These are phyloP conservation scores for Ichneumon xanthorius DNA, from an alignment of 2,888 invertebrate genomes.

Conservation along the genomic window DNA sequence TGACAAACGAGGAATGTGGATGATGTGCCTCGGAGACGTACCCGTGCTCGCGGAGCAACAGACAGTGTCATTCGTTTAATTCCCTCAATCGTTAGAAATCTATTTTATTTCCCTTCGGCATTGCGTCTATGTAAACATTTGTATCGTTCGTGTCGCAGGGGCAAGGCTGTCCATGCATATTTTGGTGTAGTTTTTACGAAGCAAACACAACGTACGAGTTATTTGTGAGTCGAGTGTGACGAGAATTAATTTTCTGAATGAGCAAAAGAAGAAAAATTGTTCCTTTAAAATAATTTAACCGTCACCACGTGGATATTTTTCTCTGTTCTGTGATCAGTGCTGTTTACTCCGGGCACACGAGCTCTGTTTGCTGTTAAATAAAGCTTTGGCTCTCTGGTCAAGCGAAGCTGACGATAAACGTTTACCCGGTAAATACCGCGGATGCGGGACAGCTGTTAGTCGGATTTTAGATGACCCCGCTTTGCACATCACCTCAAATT, in stretches of 20 bases:
- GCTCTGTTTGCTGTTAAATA: conserved; percentile 74
- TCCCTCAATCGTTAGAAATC: conserved; percentile 70
- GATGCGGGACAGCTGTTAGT: conserved; percentile 64
- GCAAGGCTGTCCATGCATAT: not conserved
- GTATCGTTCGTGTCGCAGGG: not conserved
- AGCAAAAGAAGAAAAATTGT: not conserved
- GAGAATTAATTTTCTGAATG: conserved; percentile 16
- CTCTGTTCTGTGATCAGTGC: conserved; percentile 33
- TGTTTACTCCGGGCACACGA: conserved; percentile 52
- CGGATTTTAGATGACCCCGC: conserved; percentile 42
- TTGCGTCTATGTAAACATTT: not conserved
- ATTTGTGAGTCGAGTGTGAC: not conserved
- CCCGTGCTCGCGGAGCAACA: not conserved
- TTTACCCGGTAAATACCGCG: conserved; percentile 71
- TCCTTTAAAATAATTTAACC: conserved; percentile 32
- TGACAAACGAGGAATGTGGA: conserved; percentile 76
- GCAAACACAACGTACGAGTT: not conserved
- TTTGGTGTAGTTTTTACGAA: not conserved
- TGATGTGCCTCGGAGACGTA: conserved; percentile 68
- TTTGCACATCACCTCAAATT: not conserved
- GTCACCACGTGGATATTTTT: conserved; percentile 29
- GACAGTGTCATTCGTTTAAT: not conserved
- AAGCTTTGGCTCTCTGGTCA: conserved; percentile 68
- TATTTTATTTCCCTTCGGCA: conserved; percentile 53
- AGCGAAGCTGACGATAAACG: conserved; percentile 70